Evolutionary conservation across 2,797 vertebrate species (phyloP), one percentile per base, ranked within the genome.

Genomic region (Iguana delicatissima): DNA sequence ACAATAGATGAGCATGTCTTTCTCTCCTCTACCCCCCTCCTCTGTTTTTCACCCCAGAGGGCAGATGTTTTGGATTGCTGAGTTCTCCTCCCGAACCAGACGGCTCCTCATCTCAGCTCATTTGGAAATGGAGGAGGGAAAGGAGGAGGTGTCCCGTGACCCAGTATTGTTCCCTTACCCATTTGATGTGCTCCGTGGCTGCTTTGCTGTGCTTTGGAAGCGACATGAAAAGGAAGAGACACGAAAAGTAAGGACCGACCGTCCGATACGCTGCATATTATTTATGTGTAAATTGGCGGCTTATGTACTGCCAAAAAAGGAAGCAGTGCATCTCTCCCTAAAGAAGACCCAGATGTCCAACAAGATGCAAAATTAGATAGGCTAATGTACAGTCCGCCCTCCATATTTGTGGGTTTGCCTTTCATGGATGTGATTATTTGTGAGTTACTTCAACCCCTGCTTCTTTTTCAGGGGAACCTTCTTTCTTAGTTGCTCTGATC

Each of bases 41-140:
- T 18, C n/a, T 32, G 2, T 59, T 18, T 76, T 42, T 26, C 64
- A 42, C 32, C 55, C 84, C 55, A 29, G 67, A 76, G 89, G 89
- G 85, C 77, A 86, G 84, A 50, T 24, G 32, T n/a, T 76, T 86
- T 9, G 84, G 89, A 90, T 86, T 81, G 84, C 86, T 90, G 89
- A 80, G 84, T 20, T 38, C 38, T 59, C 64, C 64, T 69, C 18
- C 52, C 42, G 64, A 86, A 86, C 62, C 76, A 90, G 64, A 72
- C 35, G 76, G 12, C 42, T n/a, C 24, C 80, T 81, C 62, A 55
- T 69, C 46, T 38, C 55, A 6, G 55, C 3, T 86, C 79, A 50
- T 86, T 46, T 72, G 84, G 77, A 80, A 80, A 72, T 52, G 26
- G 52, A 26, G 46, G 55, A 29, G 20, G 62, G 52, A 26, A 6